Percentiles rank a stretch among this genome's conserved stretches.
phyloP scores from a whole-genome alignment of 23 tunicate species.

The Clavelina lepadiformis region DNA sequence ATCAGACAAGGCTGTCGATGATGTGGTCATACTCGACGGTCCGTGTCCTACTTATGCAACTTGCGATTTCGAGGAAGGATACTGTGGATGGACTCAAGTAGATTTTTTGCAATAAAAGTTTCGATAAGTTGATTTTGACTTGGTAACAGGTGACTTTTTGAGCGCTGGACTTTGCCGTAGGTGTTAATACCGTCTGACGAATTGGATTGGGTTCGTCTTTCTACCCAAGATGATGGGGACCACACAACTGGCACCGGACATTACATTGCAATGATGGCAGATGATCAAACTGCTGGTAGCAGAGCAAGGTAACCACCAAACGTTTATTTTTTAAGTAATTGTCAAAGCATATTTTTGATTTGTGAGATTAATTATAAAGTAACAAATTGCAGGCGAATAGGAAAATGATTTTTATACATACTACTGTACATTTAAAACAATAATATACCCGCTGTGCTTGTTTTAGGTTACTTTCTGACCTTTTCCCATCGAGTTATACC shows the following conservation, averaged over 20 bases:
- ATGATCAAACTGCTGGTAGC: constrained; percentile 19
- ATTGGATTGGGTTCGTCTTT: constrained; percentile 68
- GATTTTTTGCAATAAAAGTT: neutral
- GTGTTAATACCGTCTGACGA: constrained; percentile 19
- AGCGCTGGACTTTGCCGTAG: too few relatives aligned
- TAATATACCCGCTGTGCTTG: neutral
- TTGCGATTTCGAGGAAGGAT: constrained; percentile 73
- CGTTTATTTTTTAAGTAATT: neutral
- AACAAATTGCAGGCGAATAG: neutral
- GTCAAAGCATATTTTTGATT: too few relatives aligned
- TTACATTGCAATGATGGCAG: constrained; percentile 38
- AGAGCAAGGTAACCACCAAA: constrained; percentile 25
- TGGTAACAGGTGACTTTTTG: neutral
- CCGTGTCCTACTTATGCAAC: constrained; percentile 43
- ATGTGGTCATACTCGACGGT: constrained; percentile 42
- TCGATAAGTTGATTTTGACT: neutral
- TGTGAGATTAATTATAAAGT: too few relatives aligned
- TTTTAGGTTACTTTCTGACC: constrained; percentile 61
- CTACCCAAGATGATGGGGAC: constrained; percentile 47
- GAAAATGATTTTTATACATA: neutral
- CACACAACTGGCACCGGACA: constrained; percentile 75
- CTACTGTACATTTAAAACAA: neutral
- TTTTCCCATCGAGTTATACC: constrained; percentile 50
- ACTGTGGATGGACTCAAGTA: constrained; percentile 77
- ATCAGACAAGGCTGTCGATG: constrained; percentile 79